Evolutionary conservation across 2,113 vertebrate genomes (phyloP), one percentile per base, ranked within the genome.

Genomic region (Melanostigma gelatinosum): DNA sequence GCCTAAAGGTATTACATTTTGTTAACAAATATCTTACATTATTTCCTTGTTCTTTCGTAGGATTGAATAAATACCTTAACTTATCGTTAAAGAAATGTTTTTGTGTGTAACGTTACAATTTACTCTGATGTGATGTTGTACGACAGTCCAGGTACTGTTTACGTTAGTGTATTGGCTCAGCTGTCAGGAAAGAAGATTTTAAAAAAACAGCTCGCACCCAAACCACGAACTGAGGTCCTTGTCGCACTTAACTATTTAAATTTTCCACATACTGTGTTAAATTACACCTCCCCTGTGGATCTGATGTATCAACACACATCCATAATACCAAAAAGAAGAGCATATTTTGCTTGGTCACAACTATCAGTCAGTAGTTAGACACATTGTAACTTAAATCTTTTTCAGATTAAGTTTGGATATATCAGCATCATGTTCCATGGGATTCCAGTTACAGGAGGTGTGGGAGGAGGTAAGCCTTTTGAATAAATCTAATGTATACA

Each of bases 351-450:
- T 18, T 72, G 4, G 27, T 44, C 20, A 46, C 48, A 61, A 16
- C 61, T 27, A 50, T 60, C 12, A 2, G 27, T 72, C 8, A 27
- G 24, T 70, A 34, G 50, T 38, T 27, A 20, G 4, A 64, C 8
- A 65, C 58, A 48, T 27, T 50, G 11, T 75, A 24, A 63, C 36
- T 54, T 40, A 1, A 40, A 36, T 71, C 8, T 83, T 70, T 69
- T 72, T 34, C 79, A 93, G 88, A 75, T 79, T n/a, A 80, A 50
- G n/a, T 58, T 46, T 29, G 70, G n/a, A 80, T 64, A 82, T 7
- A 74, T 58, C 42, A 24, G 7, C 87, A 90, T 79, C 64, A 96
- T 96, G 96, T 96, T 96, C 57, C 96, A 96, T 73, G 95, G 95
- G 66, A 95, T 96, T 83, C 84, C 94, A 40, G 93, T 93, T 15